Percentiles rank a stretch among this genome's conserved stretches.
Conservation (phyloP, 1,140 invertebrate genomes). For the Druon quercuslanigerum region DNA sequence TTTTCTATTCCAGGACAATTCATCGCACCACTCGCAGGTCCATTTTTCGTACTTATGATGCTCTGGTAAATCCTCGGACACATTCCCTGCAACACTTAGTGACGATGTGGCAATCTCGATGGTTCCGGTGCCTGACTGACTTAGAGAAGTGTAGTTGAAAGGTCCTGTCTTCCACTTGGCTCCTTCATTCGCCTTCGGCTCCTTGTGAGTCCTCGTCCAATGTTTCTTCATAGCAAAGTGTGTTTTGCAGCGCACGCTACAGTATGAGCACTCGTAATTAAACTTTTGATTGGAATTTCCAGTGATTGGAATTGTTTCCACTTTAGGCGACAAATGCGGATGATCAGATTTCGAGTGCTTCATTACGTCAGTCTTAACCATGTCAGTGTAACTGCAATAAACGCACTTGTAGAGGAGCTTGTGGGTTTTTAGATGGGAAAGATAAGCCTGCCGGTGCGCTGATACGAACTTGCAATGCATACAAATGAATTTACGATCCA, state of each 20-base stretch:
- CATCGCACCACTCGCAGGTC: too few relatives aligned
- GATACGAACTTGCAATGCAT: constrained; percentile 62
- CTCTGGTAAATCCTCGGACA: too few relatives aligned
- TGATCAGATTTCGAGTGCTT: constrained; percentile 68
- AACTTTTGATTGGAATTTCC: constrained; percentile 33
- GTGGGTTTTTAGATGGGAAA: constrained; percentile 64
- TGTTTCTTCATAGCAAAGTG: constrained; percentile 36
- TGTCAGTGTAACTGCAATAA: constrained; percentile 61
- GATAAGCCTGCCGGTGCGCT: constrained; percentile 58
- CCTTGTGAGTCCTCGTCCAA: constrained; percentile 37
- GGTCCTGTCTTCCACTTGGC: constrained; percentile 26
- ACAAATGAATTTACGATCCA: constrained; percentile 50
- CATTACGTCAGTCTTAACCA: constrained; percentile 55
- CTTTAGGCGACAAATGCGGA: constrained; percentile 53
- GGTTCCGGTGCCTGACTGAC: background rate
- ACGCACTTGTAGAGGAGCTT: constrained; percentile 58
- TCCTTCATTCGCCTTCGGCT: constrained; percentile 3
- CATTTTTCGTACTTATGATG: too few relatives aligned
- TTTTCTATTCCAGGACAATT: too few relatives aligned
- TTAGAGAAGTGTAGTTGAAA: constrained; percentile 12
- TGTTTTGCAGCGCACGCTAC: constrained; percentile 25
- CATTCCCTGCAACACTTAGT: too few relatives aligned
- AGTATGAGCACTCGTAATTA: constrained; percentile 39
- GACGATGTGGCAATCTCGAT: background rate
- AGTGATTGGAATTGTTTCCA: constrained; percentile 38